A percentile compares a stretch with the other conserved stretches of the same genome.
Evolutionary conservation across 2,888 invertebrate species (phyloP).

Genomic region (Acanthosoma haemorrhoidale): DNA sequence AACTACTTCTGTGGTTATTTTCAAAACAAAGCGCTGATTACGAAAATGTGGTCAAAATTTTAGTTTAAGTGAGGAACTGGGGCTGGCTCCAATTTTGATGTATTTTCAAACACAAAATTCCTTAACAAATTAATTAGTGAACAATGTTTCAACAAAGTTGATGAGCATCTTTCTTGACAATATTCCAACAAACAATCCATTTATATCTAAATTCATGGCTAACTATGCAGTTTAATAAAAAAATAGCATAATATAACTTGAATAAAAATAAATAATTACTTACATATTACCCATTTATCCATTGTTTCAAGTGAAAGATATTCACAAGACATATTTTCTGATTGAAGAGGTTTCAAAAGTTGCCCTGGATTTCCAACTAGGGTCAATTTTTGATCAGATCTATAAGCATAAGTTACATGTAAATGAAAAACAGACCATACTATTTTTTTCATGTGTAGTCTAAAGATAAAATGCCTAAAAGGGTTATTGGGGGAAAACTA

Average conservation of each 20-base stretch:
- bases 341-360: slow-evolving; percentile 87
- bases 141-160: too few species aligned
- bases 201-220: too few species aligned
- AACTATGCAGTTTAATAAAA: too few species aligned
- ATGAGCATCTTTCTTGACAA: too few species aligned
- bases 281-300: slow-evolving; percentile 92
- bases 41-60: too few species aligned
- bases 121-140: too few species aligned
- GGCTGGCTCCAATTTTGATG: too few species aligned
- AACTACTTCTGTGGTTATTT: too few species aligned
- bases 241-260: not conserved
- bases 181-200: too few species aligned
- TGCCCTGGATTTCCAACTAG: slow-evolving; percentile 91
- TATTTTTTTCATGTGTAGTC: not conserved
- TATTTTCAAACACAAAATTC: too few species aligned
- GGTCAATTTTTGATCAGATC: slow-evolving; percentile 84
- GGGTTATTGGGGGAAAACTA: not conserved
- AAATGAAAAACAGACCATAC: not conserved
- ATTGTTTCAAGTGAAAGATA: slow-evolving; percentile 90
- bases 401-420: slow-evolving; percentile 34
- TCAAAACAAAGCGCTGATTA: too few species aligned
- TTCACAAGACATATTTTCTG: slow-evolving; percentile 96
- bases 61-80: too few species aligned
- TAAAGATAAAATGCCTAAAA: not conserved
- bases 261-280: slow-evolving; percentile 41